Percentiles rank a stretch among this genome's conserved stretches.
Conservation (phyloP, 2,888 invertebrate species). For the Linnaemya tessellans region DNA sequence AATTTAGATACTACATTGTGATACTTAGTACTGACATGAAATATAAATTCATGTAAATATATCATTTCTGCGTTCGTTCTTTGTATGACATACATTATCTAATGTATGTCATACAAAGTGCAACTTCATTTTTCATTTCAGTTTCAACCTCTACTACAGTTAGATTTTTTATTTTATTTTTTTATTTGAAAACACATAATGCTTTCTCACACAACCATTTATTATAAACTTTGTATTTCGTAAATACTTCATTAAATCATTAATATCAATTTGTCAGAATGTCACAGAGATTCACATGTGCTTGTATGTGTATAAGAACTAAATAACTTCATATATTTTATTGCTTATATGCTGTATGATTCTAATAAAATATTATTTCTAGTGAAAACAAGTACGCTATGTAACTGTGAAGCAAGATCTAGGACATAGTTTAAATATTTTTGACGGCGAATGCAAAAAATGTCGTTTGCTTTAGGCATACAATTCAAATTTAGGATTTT, state of each 20-base stretch:
- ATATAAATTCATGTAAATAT: neutral
- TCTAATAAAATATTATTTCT: neutral
- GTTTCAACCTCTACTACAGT: neutral
- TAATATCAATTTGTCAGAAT: conserved; percentile 57
- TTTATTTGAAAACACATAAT: conserved; percentile 8
- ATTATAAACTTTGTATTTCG: conserved; percentile 14
- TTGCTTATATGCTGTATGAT: neutral
- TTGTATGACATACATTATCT: too few species aligned
- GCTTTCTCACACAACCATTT: neutral
- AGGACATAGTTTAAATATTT: neutral
- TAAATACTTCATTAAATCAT: conserved; percentile 32
- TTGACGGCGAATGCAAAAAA: too few species aligned
- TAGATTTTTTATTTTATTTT: neutral
- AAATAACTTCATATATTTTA: neutral
- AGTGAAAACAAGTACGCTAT: neutral
- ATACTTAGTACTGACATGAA: neutral
- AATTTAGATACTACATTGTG: neutral
- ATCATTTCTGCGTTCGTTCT: neutral
- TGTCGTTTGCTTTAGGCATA: too few species aligned
- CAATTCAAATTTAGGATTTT: too few species aligned
- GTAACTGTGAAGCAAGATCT: neutral
- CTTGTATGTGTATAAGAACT: neutral
- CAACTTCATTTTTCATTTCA: conserved; percentile 38
- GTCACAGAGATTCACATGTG: conserved; percentile 29
- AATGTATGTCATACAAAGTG: neutral